Evolutionary conservation across 1,140 invertebrate species (phyloP), one percentile per base, ranked within the genome.

Genomic region (Eumaeus atala): DNA sequence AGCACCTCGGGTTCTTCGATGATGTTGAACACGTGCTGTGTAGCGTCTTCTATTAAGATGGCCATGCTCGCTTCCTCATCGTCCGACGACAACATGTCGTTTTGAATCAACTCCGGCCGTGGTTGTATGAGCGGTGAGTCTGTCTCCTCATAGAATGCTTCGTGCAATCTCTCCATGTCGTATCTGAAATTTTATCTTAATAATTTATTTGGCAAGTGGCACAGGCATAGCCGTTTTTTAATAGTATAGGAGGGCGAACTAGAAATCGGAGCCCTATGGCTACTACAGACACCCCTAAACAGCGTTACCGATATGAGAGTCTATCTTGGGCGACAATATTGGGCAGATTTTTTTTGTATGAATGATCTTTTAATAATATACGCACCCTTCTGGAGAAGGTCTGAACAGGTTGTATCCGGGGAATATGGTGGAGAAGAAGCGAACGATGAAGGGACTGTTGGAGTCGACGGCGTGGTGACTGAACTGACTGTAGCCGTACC

Each of bases 401-500:
- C 18, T 9, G 9, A 33, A 16, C 17, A 50, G 14, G 28, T 50
- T 35, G 14, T 33, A 35, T n/a, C 34, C 48, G 14, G 56, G 56
- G 9, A 48, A 51, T 35, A 58, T 48, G 0, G 56, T 52, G 1
- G 38, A 16, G 1, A 52, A 21, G 33, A 58, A 35, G 0, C 17
- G 34, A 2, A 28, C 17, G 3, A 58, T 12, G 17, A 58, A 52
- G 14, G 51, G 33, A 9, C 38, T 47, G 49, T 58, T 52, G 33
- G 34, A 16, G n/a, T 35, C 34, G 6, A 35, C 28, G 1, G 14
- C 28, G 28, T 21, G 44, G 42, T 44, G 49, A 17, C 40, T 52
- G 42, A 50, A 50, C 34, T 21, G 9, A 33, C 12, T 34, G 51
- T 62, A 70, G n/a, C 47, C 37, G 50, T 67, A 66, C 35, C 65